phyloP scores from a whole-genome alignment of 2,113 vertebrate genomes.

The Grallaria varia region DNA sequence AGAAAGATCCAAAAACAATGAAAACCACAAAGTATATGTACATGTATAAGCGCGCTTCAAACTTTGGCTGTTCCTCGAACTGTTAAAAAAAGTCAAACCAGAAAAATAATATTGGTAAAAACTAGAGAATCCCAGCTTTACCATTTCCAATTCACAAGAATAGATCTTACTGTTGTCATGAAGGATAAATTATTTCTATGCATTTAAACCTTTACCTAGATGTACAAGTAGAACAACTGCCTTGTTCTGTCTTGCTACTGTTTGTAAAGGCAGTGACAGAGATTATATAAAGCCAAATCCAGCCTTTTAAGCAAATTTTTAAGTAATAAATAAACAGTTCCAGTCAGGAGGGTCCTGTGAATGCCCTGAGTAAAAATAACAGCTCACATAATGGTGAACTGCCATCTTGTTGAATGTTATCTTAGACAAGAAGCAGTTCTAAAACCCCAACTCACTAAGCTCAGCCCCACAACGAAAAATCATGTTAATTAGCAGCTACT shows the following conservation, averaged over 20 bases:
- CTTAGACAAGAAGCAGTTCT: not conserved
- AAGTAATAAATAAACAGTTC: not conserved
- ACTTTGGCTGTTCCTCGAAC: slow-evolving; percentile 77
- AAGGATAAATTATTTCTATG: not conserved
- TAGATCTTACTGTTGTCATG: not conserved
- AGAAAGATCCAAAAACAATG: slow-evolving; percentile 98
- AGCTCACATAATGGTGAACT: not conserved
- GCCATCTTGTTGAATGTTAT: not conserved
- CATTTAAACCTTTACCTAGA: not conserved
- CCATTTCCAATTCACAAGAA: not conserved
- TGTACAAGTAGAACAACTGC: not conserved
- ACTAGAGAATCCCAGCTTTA: not conserved
- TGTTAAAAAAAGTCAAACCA: slow-evolving; percentile 46
- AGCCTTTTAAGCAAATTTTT: not conserved
- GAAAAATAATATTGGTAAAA: not conserved
- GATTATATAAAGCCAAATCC: not conserved
- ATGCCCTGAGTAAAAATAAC: not conserved
- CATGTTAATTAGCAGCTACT: not conserved
- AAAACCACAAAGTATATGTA: slow-evolving; percentile 93
- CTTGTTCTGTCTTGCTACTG: not conserved
- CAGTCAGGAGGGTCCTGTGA: not conserved
- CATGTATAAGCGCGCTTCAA: slow-evolving; percentile 81
- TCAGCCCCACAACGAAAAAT: not conserved
- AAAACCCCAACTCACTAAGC: not conserved
- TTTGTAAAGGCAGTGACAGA: not conserved